Base-by-base conservation (phyloP, 2,113 vertebrate species). In the Syrmaticus mikado region DNA sequence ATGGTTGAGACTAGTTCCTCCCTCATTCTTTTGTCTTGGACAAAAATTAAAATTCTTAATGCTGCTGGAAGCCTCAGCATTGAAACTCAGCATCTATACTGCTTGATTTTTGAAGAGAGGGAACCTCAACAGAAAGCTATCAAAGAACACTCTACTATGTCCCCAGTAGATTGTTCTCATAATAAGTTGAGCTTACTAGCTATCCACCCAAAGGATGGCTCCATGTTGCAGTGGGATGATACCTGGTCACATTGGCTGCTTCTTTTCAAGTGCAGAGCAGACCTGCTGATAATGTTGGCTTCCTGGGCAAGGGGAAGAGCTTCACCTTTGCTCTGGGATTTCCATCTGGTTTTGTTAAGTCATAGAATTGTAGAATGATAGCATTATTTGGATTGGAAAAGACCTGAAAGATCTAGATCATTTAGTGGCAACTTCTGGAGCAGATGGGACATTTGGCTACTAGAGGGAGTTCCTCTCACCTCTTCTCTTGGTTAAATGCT, bases 201-300 rank as follows among this genome's bases (percentile, higher is more conserved):
- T 74, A 20, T 64, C 13, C 38, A 5, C 25, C 15, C 61, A 40
- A 43, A 61, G 34, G 62, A 74, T 30, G 19, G 30, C 32, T 57
- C 38, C n/a, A 7, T 68, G 27, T 15, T 74, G 15, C 55, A 27
- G 7, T 9, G 32, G 34, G 46, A 74, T 36, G 12, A 21, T 43
- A 17, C 17, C 27, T 2, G 1, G 3, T 50, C 0, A 0, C 36
- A 15, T 52, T 3, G 0, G 13, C 16, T 21, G 11, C 11, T 9
- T 52, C 15, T 34, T 8, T 38, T 46, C 28, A 61, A 83, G 60
- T 0, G 0, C 18, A 48, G 17, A 68, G 41, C 20, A 57, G 11
- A 70, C 10, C 10, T 62, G 19, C 7, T 60, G n/a, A 5, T 0
- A 0, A 34, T 22, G 43, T 65, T 58, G 58, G 28, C 30, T 70